Evolutionary conservation across 2,888 invertebrate species (phyloP).

Genomic region (Dynastes grantii): DNA sequence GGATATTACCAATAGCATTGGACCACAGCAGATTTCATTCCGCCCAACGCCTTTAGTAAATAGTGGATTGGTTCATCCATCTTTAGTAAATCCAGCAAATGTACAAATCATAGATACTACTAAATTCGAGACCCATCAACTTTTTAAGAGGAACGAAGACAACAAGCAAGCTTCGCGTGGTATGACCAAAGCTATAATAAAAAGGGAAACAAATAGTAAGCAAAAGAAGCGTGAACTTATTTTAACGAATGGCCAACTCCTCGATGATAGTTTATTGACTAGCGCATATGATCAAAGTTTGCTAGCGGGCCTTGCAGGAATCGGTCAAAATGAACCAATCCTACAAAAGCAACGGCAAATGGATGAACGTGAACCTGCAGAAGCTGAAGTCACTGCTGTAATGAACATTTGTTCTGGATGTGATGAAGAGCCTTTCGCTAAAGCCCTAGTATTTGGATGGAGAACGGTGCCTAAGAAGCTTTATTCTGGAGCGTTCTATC

Average conservation of each 20-base stretch:
- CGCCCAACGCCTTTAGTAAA: slow-evolving; percentile 58
- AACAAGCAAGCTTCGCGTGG: slow-evolving; percentile 21
- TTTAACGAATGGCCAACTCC: slow-evolving; percentile 79
- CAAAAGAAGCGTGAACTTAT: slow-evolving; percentile 80
- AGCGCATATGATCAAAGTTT: slow-evolving; percentile 72
- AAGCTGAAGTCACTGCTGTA: slow-evolving; percentile 86
- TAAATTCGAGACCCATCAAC: slow-evolving; percentile 69
- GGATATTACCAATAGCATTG: slow-evolving; percentile 62
- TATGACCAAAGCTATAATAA: slow-evolving; percentile 54
- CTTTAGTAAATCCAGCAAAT: slow-evolving; percentile 74
- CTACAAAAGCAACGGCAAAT: slow-evolving; percentile 76
- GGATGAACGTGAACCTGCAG: slow-evolving; percentile 86
- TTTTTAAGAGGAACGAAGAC: slow-evolving; percentile 70
- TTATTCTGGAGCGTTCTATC: slow-evolving; percentile 81
- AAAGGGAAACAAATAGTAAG: slow-evolving; percentile 68
- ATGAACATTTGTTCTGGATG: slow-evolving; percentile 86
- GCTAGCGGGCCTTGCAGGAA: slow-evolving; percentile 79
- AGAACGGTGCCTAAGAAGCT: slow-evolving; percentile 81
- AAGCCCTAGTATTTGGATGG: slow-evolving; percentile 86
- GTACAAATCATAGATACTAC: slow-evolving; percentile 77
- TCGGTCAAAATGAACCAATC: slow-evolving; percentile 77
- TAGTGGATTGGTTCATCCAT: slow-evolving; percentile 67
- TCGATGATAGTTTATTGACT: slow-evolving; percentile 75
- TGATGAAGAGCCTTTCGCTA: slow-evolving; percentile 84
- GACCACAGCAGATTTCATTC: slow-evolving; percentile 52